A percentile compares a stretch with the other conserved stretches of the same genome.
These are phyloP conservation scores for Pelmatolapia mariae DNA, from an alignment of 2,113 vertebrate species.

Conservation along the genomic window DNA sequence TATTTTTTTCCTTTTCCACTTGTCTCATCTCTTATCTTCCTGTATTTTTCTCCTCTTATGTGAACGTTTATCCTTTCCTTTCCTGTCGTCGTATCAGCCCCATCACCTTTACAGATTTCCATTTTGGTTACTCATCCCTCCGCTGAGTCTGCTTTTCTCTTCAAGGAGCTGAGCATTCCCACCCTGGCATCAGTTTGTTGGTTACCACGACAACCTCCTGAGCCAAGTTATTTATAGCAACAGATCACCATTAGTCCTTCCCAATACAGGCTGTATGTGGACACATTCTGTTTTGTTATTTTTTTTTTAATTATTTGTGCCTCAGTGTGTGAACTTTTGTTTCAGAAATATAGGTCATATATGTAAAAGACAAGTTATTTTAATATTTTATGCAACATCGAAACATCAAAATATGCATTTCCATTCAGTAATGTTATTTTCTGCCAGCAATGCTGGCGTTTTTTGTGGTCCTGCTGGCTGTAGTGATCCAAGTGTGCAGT, in stretches of 20 bases:
- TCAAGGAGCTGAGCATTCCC: constrained; percentile 30
- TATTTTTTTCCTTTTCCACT: not conserved
- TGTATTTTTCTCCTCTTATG: not conserved
- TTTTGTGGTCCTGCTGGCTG: not conserved
- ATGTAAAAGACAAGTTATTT: not conserved
- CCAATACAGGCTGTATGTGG: not conserved
- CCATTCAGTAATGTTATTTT: not conserved
- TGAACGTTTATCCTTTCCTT: not conserved
- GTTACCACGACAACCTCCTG: constrained; percentile 58
- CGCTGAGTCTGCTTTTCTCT: not conserved
- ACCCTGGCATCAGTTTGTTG: constrained; percentile 63
- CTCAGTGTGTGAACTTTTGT: not conserved
- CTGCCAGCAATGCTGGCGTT: not conserved
- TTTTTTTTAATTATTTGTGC: not conserved
- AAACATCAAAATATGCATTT: not conserved
- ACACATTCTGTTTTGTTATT: not conserved
- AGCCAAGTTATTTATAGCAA: constrained; percentile 63
- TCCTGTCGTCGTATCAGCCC: not conserved
- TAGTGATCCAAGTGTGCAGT: not conserved
- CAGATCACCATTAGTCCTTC: constrained; percentile 36
- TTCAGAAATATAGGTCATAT: not conserved
- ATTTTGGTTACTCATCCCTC: not conserved
- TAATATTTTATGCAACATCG: not conserved
- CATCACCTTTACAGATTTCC: not conserved
- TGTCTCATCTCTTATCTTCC: not conserved